Base-by-base conservation (phyloP, 2,113 vertebrate species). In the Antechinus stuartii region DNA sequence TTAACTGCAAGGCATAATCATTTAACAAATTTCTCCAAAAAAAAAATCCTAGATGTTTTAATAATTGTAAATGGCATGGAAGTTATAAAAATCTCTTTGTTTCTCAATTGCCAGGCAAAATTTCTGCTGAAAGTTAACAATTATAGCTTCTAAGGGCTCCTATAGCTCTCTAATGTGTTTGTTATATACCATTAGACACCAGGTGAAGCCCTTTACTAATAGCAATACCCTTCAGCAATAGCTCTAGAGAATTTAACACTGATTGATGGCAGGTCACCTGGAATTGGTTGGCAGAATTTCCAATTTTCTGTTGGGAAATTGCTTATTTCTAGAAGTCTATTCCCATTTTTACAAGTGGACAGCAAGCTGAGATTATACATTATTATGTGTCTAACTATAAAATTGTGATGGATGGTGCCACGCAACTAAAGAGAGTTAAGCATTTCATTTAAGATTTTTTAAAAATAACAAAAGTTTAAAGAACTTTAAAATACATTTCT, bases 291-390 rank as follows among this genome's bases (percentile, higher is more conserved):
- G 98, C 98, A 99, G 99, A 99, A 99, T 99, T 99, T 99, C 98
- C 99, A 99, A 99, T 99, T 99, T 99, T 99, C 99, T 99, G 98
- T 99, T 98, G 99, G 99, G 99, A 99, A 99, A 99, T 99, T 99
- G 99, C 99, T 99, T 99, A 99, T 99, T 99, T 99, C 98, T 98
- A n/a, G 96, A 98, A 99, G 98, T 99, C 99, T 99, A 98, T 99
- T 99, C 98, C 98, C 98, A 98, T 99, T 99, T 99, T 99, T 98
- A 98, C 98, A 99, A 98, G 99, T 98, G 98, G 98, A 99, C 98
- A 99, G 99, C 97, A 98, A 98, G 97, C 98, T 98, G 97, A 99
- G 99, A 99, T 99, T 99, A 99, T 99, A 99, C 98, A 99, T 99
- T 99, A 99, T 99, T 99, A 98, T 98, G 98, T 99, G 99, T 99